Base-by-base conservation (phyloP, 2,888 invertebrate species). In the Timema podura region DNA sequence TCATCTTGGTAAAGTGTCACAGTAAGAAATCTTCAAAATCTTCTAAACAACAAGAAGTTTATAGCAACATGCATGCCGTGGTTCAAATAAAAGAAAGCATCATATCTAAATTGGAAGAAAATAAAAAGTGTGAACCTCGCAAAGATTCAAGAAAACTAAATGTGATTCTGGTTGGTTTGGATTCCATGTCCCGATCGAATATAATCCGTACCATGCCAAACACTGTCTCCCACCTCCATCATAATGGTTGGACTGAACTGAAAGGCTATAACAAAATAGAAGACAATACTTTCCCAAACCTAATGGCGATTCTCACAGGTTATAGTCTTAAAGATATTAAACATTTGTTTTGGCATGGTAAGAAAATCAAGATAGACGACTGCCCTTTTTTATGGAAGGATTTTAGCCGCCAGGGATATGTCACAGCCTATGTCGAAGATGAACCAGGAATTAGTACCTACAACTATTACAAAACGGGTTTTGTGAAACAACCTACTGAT, bases 231-330 rank as follows among this genome's bases (percentile, higher is more conserved):
- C 89, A 88, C 78, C 82, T 96, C 49, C 82, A 87, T 64, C 84
- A 88, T 30, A 87, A 88, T 70, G 88, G 85, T 70, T 93, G 91
- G 86, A 82, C 91, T 61, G 88, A 88, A 72, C 84, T 91, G 79
- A 85, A 88, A 75, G 95, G 92, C 1, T 94, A 92, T 79, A 82
- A 80, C 71, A 85, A 84, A 76, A 81, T 85, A 15, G 93, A 89
- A 8, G 95, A 95, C 77, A 96, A 96, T 77, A 96, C 95, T 0
- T 93, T 92, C 78, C 94, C 96, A 0, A 97, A 96, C 81, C 81
- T 96, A 67, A 90, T 95, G 86, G 93, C 95, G 0, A 84, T 91
- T 64, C 82, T 92, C 13, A 89, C 91, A 0, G 96, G 95, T 0
- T 83, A 86, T 73, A 86, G 82, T 72, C 79, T 75, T 10, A 61